phyloP scores from a whole-genome alignment of 2,113 vertebrate species.

The Meles meles region DNA sequence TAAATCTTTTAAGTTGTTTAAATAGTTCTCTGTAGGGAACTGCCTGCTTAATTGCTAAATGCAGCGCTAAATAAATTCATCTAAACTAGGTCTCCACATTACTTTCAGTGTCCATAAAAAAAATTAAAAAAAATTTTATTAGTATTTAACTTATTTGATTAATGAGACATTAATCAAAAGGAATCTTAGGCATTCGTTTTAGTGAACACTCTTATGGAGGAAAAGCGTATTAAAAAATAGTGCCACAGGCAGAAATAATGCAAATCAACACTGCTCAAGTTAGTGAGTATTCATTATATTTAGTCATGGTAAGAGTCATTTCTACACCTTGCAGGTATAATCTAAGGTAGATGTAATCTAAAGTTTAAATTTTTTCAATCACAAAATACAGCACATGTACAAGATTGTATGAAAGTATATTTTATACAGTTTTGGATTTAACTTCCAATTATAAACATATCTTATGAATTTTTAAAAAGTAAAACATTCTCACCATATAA shows the following conservation, averaged over 20 bases:
- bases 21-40: conserved; percentile 13
- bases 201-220: background rate
- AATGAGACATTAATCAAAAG: background rate
- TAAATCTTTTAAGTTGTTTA: background rate
- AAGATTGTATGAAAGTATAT: background rate
- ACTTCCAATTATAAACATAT: background rate
- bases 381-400: background rate
- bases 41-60: conserved; percentile 26
- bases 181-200: conserved; percentile 20
- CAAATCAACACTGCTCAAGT: background rate
- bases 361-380: background rate
- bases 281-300: background rate
- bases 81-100: background rate
- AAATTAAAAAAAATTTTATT: background rate
- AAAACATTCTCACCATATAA: background rate
- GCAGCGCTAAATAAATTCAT: background rate
- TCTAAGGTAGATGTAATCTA: background rate
- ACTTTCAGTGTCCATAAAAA: background rate
- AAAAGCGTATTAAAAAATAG: background rate
- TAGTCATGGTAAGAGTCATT: background rate
- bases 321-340: background rate
- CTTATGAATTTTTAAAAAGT: background rate
- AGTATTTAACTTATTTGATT: background rate
- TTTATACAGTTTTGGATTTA: background rate
- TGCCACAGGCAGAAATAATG: background rate